Evolutionary conservation across 2,888 invertebrate genomes (phyloP).

Genomic region (Calliscelio sp.): DNA sequence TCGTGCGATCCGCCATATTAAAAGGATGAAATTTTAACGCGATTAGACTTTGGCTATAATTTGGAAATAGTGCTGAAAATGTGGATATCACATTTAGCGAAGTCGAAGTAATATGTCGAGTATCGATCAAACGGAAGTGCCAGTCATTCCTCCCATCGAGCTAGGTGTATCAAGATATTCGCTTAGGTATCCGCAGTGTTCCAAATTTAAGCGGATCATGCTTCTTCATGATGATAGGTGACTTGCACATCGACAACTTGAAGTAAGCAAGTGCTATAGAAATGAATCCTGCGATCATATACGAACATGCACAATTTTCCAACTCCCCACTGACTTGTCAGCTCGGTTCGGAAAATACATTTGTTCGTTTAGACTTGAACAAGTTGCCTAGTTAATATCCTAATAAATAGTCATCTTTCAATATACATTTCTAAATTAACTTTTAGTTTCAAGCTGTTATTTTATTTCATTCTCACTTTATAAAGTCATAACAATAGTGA

Average conservation of each 20-base stretch:
- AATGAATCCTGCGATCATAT: conserved; percentile 60
- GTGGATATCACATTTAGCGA: conserved; percentile 56
- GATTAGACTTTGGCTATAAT: conserved; percentile 50
- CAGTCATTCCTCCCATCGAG: conserved; percentile 77
- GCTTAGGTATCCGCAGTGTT: conserved; percentile 74
- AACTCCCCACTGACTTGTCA: conserved; percentile 72
- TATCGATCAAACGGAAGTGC: conserved; percentile 80
- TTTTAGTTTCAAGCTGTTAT: too few species aligned
- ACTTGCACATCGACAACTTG: conserved; percentile 81
- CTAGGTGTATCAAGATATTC: conserved; percentile 82
- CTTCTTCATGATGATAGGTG: conserved; percentile 79
- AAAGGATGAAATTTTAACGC: conserved; percentile 56
- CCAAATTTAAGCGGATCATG: conserved; percentile 81
- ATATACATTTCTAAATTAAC: too few species aligned
- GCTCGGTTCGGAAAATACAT: conserved; percentile 71
- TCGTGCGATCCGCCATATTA: conserved; percentile 42
- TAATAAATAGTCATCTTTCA: conserved; percentile 24
- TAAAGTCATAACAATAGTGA: too few species aligned
- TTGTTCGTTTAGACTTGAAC: conserved; percentile 72
- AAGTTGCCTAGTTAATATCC: conserved; percentile 53
- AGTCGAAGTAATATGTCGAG: conserved; percentile 74
- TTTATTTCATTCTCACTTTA: too few species aligned
- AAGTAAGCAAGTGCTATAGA: conserved; percentile 65
- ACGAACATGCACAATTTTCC: conserved; percentile 62
- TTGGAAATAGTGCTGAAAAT: conserved; percentile 35